These are phyloP conservation scores for Antitype chi DNA, from an alignment of 2,888 invertebrate species.

Conservation along the genomic window DNA sequence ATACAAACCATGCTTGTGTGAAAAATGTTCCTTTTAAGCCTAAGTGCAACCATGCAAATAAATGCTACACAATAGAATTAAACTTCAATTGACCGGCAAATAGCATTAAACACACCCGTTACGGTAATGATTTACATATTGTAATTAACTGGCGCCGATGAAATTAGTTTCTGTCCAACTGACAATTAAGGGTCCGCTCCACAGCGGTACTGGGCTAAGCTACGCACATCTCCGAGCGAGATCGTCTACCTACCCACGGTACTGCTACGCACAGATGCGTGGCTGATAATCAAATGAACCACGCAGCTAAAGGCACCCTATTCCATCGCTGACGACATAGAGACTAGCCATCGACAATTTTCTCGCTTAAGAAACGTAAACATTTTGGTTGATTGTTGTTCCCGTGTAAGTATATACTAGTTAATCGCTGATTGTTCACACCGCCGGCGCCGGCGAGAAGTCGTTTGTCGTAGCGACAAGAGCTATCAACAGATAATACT, in stretches of 20 bases:
- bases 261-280: neutral
- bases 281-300: neutral
- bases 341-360: neutral
- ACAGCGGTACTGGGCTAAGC: neutral
- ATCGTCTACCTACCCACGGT: no score
- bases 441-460: neutral
- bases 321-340: neutral
- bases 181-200: neutral
- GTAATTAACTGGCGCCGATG: slow-evolving; percentile 30
- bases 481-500: neutral
- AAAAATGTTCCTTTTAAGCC: neutral
- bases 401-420: neutral
- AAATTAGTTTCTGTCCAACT: slow-evolving; percentile 27
- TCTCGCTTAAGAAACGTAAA: neutral
- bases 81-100: slow-evolving; percentile 4
- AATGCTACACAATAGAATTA: neutral
- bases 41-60: neutral
- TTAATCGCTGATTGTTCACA: neutral
- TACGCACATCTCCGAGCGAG: no score
- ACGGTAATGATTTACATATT: slow-evolving; percentile 38
- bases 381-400: neutral
- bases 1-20: neutral
- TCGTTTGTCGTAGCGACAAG: neutral
- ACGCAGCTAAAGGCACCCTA: neutral
- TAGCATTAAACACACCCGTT: slow-evolving; percentile 13